Evolutionary conservation across 2,113 vertebrate genomes (phyloP), one percentile per base, ranked within the genome.

Genomic region (Climacteris rufus): DNA sequence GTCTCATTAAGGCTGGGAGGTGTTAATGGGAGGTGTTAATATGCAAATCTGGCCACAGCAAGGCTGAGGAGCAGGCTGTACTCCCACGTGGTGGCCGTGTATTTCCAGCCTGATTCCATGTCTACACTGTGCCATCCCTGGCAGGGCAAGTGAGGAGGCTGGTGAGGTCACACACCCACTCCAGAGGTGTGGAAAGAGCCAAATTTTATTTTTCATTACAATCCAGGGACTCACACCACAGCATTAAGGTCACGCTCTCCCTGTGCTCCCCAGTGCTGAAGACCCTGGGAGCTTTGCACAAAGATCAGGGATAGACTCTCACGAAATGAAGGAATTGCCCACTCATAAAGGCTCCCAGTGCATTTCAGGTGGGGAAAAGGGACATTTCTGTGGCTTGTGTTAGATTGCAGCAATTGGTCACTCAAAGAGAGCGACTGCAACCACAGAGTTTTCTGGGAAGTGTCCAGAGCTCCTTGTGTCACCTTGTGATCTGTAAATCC

Each of bases 241-340:
- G 64, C 89, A 37, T 69, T 24, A 57, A 72, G 93, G 91, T 87
- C 95, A 69, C 3, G 21, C 56, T 9, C 65, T 76, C 66, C 81
- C 49, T 53, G 82, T 84, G 81, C 76, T 94, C 69, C 77, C 33
- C 37, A 57, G 87, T 5, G 74, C 94, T 1, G 54, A 60, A 68
- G 69, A 81, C 87, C 70, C 66, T 53, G 76, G 75, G 90, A 94
- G 66, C 28, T 74, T 91, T 93, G 77, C 87, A 87, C 84, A 84
- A 81, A 88, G 78, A 83, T 90, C 77, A 94, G 87, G 69, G 68
- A 39, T 59, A 70, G 90, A 28, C 72, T 82, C 54, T 83, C 57
- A 53, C 66, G 66, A 74, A 87, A 80, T 71, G 63, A 70, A 69
- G 83, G 47, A 82, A 42, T 65, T 91, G 33, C 33, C 88, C 68